Percentiles rank a stretch among this genome's conserved stretches.
Evolutionary conservation across 2,113 vertebrate species (phyloP).

Genomic region (Limanda limanda): DNA sequence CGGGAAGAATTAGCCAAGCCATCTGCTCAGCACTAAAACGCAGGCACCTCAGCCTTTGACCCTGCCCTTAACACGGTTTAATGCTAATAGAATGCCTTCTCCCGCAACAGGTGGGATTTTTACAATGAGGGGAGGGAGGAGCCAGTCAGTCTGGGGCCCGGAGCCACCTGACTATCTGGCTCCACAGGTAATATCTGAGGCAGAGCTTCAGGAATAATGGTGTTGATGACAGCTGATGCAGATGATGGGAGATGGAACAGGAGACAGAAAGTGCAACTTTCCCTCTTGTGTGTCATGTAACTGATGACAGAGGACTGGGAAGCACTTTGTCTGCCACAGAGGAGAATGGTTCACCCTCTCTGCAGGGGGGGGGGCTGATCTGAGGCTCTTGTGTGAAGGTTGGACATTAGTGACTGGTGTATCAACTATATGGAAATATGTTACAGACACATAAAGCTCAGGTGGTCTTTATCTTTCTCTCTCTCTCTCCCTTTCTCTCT

Average conservation of each 20-base stretch:
- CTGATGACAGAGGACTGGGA: conserved; percentile 51
- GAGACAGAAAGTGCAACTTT: conserved; percentile 59
- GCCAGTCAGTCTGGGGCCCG: conserved; percentile 58
- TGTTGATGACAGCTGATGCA: conserved; percentile 51
- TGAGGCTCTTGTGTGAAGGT: conserved; percentile 63
- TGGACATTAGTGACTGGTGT: conserved; percentile 43
- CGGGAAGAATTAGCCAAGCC: conserved; percentile 51
- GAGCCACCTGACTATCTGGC: conserved; percentile 47
- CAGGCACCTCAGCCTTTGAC: conserved; percentile 15
- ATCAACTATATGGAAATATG: conserved; percentile 42
- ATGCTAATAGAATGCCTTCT: conserved; percentile 20
- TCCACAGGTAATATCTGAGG: conserved; percentile 56
- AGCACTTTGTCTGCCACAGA: conserved; percentile 60
- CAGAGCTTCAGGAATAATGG: conserved; percentile 55
- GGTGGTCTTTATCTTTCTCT: conserved; percentile 30
- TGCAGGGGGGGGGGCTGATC: conserved; percentile 46
- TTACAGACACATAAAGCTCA: conserved; percentile 42
- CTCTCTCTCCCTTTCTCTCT: neutral
- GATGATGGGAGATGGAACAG: conserved; percentile 30
- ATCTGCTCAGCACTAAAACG: conserved; percentile 56
- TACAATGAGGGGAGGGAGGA: conserved; percentile 43
- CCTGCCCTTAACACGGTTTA: neutral
- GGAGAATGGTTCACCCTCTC: conserved; percentile 56
- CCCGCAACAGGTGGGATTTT: conserved; percentile 15
- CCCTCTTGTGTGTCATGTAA: conserved; percentile 59